Evolutionary conservation across 1,140 invertebrate species (phyloP).

Genomic region (Steinernema khuongi): DNA sequence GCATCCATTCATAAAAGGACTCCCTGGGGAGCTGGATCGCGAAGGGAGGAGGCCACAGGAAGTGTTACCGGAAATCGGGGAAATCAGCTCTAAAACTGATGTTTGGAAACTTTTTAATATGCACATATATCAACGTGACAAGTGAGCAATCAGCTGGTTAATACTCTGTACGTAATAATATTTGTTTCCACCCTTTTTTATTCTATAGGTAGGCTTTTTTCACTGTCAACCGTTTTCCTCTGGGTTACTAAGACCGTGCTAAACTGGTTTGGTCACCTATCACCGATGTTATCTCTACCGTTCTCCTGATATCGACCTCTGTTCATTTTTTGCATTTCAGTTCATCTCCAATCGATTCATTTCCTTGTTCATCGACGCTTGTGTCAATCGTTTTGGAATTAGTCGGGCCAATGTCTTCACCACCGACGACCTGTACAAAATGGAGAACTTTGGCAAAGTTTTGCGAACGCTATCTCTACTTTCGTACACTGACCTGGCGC

Average conservation of each 20-base stretch:
- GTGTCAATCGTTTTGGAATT: neutral
- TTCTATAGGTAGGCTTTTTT: too few species aligned
- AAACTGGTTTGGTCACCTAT: neutral
- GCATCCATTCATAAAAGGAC: neutral
- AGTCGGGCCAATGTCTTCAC: neutral
- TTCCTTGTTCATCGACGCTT: neutral
- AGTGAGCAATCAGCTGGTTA: too few species aligned
- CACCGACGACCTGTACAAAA: conserved; percentile 13
- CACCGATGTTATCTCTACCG: neutral
- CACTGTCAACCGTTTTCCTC: too few species aligned
- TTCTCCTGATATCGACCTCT: neutral
- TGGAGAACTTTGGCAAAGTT: conserved; percentile 22
- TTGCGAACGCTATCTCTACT: conserved; percentile 33
- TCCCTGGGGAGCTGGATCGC: neutral
- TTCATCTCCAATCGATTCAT: conserved; percentile 16
- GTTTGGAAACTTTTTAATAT: too few species aligned
- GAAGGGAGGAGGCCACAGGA: neutral
- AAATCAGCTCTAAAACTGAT: too few species aligned
- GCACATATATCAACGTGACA: too few species aligned
- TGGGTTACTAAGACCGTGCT: neutral
- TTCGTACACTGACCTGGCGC: conserved; percentile 22
- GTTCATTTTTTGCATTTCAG: conserved; percentile 9
- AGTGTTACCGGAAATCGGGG: too few species aligned
- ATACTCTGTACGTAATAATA: too few species aligned
- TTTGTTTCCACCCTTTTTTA: too few species aligned